Base-by-base conservation (phyloP, 2,888 invertebrate genomes). In the Hyles lineata region DNA sequence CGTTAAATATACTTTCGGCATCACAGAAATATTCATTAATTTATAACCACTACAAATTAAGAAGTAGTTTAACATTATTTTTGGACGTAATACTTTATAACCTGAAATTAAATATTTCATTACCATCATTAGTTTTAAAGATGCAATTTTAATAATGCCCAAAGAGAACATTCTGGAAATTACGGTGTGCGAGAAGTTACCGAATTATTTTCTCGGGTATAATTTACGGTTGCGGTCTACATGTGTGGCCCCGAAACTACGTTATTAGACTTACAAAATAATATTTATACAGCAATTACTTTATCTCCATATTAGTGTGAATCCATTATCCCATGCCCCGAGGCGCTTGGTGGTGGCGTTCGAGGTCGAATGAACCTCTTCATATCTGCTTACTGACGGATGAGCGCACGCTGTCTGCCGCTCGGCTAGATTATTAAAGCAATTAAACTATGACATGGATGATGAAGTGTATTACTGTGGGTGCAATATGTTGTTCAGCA, bases 211-310 rank as follows among this genome's bases (percentile, higher is more conserved):
- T 8, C 63, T 43, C 17, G 62, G 62, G 74, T 74, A 75, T 74
- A 79, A 81, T 83, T 80, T 78, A 76, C 79, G 81, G 82, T 80
- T 75, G 75, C 79, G 17, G 32, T 71, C 78, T 71, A 76, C 83
- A 82, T 85, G 88, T 87, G 88, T 77, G 86, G 88, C 83, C 88
- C 77, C 77, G 70, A 70, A 73, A 76, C 77, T 77, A 78, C 75
- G 80, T 79, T 86, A 88, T 89, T 87, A 82, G 87, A 88, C 85
- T 85, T 84, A 85, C 81, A 80, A 83, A 85, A 83, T 85, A 85
- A 87, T 87, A 87, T 89, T 89, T 89, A 89, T 87, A 88, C 87
- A 89, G 86, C 87, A 86, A 90, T 90, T 88, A 89, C 86, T 90
- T 91, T 90, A 91, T 90, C 90, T 89, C 80, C 83, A 84, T 87